phyloP scores from a whole-genome alignment of 2,113 vertebrate species.

The Chelonoidis abingdonii region DNA sequence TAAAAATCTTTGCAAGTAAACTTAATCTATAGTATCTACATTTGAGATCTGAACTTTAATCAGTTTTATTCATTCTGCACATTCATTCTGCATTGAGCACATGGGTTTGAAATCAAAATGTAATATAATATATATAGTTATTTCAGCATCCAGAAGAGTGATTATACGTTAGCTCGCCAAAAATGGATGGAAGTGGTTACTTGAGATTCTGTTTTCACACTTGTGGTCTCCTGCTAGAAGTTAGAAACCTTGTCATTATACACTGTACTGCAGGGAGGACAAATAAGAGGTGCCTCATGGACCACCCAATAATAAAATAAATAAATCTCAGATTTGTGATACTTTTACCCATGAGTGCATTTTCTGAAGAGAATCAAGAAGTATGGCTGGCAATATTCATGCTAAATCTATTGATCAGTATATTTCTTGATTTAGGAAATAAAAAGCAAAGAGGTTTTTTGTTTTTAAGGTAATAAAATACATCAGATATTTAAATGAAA shows the following conservation, averaged over 20 bases:
- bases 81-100: slow-evolving; percentile 26
- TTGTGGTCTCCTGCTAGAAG: neutral
- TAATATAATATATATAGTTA: neutral
- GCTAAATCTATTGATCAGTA: neutral
- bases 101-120: neutral
- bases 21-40: neutral
- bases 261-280: neutral
- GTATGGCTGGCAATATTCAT: neutral
- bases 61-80: neutral
- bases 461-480: neutral
- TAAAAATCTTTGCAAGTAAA: slow-evolving; percentile 36
- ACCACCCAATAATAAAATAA: neutral
- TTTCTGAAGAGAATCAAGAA: neutral
- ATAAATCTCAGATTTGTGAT: neutral
- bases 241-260: neutral
- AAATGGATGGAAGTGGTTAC: neutral
- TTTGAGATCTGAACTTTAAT: neutral
- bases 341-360: neutral
- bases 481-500: neutral
- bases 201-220: neutral
- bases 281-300: neutral
- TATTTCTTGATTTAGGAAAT: neutral
- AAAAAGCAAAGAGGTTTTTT: neutral
- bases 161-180: neutral
- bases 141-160: slow-evolving; percentile 12